Conservation (phyloP, 1,140 invertebrate species). For the Brachionus koreanus region DNA sequence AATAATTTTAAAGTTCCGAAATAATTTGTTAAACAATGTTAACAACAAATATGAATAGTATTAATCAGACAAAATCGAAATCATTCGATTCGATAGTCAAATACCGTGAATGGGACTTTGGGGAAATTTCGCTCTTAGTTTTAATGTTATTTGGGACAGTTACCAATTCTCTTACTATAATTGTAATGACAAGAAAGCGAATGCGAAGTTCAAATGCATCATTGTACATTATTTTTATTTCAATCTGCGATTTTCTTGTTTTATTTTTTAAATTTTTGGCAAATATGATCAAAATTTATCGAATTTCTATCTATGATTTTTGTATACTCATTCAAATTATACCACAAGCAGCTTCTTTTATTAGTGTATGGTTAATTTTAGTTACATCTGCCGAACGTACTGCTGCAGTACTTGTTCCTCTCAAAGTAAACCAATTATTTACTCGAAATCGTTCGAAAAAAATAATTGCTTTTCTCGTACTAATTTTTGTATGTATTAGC, state of each 20-base stretch:
- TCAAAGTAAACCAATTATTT: neutral
- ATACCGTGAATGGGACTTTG: conserved; percentile 35
- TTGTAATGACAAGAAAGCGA: conserved; percentile 5
- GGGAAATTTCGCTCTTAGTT: neutral
- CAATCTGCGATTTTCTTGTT: neutral
- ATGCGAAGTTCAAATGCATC: conserved; percentile 34
- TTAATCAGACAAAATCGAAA: neutral
- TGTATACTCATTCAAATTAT: conserved; percentile 15
- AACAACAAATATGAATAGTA: neutral
- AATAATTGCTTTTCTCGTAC: neutral
- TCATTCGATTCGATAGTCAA: neutral
- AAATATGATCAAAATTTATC: conserved; percentile 41
- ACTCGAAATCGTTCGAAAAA: conserved; percentile 2
- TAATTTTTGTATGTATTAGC: neutral
- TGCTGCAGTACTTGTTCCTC: neutral
- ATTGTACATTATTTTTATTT: conserved; percentile 1
- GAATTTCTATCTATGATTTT: neutral
- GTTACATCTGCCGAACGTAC: conserved; percentile 13
- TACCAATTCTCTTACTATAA: neutral
- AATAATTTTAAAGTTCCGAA: too few relatives aligned
- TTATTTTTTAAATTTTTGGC: conserved; percentile 11
- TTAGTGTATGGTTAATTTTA: conserved; percentile 23
- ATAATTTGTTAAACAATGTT: neutral
- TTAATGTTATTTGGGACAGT: conserved; percentile 17
- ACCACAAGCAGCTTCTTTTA: conserved; percentile 37